Percentiles rank a stretch among this genome's conserved stretches.
These are phyloP conservation scores for Bradypus variegatus DNA, from an alignment of 2,797 vertebrate genomes.

Conservation along the genomic window DNA sequence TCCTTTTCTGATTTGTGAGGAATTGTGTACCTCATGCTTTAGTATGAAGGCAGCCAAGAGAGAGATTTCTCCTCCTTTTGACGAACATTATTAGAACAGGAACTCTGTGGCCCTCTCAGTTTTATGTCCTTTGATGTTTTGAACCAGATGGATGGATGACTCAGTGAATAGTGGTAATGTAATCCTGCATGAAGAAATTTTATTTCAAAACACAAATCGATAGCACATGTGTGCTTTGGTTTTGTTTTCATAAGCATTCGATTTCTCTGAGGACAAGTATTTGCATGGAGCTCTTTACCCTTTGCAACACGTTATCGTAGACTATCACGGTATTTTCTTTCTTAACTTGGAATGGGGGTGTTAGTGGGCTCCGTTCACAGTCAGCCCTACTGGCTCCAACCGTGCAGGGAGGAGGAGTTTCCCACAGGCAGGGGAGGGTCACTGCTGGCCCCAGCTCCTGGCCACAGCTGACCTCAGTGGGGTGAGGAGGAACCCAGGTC, in stretches of 20 bases:
- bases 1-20: neutral
- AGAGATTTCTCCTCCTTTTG: neutral
- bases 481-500: neutral
- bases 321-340: fast-evolving
- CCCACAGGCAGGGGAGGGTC: fast-evolving
- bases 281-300: neutral
- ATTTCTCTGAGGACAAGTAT: neutral
- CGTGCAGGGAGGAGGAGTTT: fast-evolving
- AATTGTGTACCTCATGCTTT: neutral
- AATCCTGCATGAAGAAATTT: neutral
- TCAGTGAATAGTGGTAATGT: too few species aligned
- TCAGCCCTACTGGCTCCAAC: fast-evolving
- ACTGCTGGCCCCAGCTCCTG: fast-evolving
- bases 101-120: neutral
- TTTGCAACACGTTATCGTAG: fast-evolving
- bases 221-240: fast-evolving
- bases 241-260: neutral
- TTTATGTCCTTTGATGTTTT: neutral
- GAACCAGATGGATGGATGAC: too few species aligned
- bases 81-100: neutral
- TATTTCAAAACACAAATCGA: neutral
- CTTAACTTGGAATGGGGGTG: neutral
- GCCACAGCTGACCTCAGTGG: fast-evolving
- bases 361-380: fast-evolving
- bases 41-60: neutral